phyloP scores from a whole-genome alignment of 2,888 invertebrate genomes.

The Parasteatoda lunata region DNA sequence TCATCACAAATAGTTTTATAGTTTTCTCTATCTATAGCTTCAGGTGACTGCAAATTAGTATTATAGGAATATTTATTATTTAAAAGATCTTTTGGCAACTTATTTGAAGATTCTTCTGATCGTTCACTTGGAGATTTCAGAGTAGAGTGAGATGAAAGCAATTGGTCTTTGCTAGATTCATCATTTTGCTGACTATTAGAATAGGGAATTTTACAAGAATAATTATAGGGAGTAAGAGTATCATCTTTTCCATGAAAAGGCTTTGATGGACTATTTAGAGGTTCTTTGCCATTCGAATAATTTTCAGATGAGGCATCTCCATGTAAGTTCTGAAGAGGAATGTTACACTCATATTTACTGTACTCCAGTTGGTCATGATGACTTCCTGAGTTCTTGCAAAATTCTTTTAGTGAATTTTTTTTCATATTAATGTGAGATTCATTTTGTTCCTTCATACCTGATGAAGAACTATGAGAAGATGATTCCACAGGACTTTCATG shows the following conservation, averaged over 20 bases:
- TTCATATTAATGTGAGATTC: neutral
- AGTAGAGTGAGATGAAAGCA: slow-evolving; percentile 15
- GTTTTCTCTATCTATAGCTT: slow-evolving; percentile 41
- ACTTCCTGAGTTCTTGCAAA: neutral
- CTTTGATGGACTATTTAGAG: slow-evolving; percentile 3
- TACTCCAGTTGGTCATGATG: neutral
- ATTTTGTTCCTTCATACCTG: neutral
- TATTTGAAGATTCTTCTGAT: slow-evolving; percentile 3
- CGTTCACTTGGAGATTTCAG: slow-evolving; percentile 15
- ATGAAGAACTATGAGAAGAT: neutral
- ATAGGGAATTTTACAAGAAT: neutral
- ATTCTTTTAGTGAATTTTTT: neutral
- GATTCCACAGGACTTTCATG: neutral
- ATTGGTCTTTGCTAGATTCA: neutral
- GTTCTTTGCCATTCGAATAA: neutral
- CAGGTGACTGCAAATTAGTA: slow-evolving; percentile 11
- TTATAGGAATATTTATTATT: slow-evolving; percentile 8
- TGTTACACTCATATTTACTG: neutral
- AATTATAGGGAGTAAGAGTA: neutral
- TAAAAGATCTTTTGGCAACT: slow-evolving; percentile 18
- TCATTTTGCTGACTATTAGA: neutral
- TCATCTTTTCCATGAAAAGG: slow-evolving; percentile 8
- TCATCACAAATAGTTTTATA: slow-evolving; percentile 22
- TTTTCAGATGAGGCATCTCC: neutral
- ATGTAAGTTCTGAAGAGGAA: slow-evolving; percentile 13